Base-by-base conservation (phyloP, 2,888 invertebrate species). In the Chloromyia formosa region DNA sequence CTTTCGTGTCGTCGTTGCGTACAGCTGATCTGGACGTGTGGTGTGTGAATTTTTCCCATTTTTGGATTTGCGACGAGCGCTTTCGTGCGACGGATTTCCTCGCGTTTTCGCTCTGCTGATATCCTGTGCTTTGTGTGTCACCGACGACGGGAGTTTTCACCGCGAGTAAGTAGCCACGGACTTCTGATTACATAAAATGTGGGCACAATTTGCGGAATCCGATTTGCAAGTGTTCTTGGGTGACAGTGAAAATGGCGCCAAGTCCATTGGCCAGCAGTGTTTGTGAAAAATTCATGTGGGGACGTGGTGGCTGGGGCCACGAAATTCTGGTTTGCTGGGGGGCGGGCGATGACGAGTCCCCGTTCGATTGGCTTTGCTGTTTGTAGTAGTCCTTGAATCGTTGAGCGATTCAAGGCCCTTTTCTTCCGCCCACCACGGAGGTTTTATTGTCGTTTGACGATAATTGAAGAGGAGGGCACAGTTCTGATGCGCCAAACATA, bases 221-320 rank as follows among this genome's bases (percentile, higher is more conserved):
- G 27, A 4, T 35, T 35, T 35, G 27, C 12, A 16, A 27, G 20
- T 35, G 27, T 35, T 35, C n/a, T 35, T 71, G 40, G 18, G 12
- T 71, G 71, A 71, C 71, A 71, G 71, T 40, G 42, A 71, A 71
- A 71, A 71, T 71, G 71, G 71, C 71, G 71, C 71, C 53, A 71
- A 71, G 40, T 56, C 58, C 71, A 71, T 42, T 71, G n/a, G n/a
- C n/a, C n/a, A n/a, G n/a, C 18, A 10, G 12, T 45, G 42, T n/a
- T n/a, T 64, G 18, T 35, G 22, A n/a, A 3, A 14, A 23, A 22
- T 49, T 66, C 20, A 3, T 49, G 14, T 49, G 42, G 66, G 16
- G 40, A n/a, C 20, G n/a, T 64, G 62, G 62, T 9, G 12, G 40
- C 23, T 66, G 66, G 12, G 2, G 49, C 18, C 16, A 2, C 49